Conservation (phyloP, 2,113 vertebrate genomes). For the Sclerurus mexicanus region DNA sequence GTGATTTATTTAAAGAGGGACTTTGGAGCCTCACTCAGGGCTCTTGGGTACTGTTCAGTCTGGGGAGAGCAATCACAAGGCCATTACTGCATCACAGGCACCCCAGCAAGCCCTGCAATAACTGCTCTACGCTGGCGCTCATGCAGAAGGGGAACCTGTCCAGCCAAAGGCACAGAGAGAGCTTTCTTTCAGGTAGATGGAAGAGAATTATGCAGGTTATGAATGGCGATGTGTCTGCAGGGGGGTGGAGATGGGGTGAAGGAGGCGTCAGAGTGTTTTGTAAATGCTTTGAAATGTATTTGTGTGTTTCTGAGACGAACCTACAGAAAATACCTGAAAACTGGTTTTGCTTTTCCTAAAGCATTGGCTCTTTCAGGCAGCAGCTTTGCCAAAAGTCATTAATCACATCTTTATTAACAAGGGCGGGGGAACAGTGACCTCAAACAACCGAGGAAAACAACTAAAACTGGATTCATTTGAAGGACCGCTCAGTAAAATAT, state of each 20-base stretch:
- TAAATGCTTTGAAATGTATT: slow-evolving; percentile 69
- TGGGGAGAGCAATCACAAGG: neutral
- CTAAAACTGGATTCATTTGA: slow-evolving; percentile 45
- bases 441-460: slow-evolving; percentile 72
- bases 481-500: neutral
- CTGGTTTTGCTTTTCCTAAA: slow-evolving; percentile 65
- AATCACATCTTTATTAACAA: slow-evolving; percentile 75
- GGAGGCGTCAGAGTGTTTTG: slow-evolving; percentile 31
- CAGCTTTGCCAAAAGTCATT: slow-evolving; percentile 73
- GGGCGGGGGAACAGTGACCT: slow-evolving; percentile 69
- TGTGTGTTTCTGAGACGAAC: slow-evolving; percentile 55
- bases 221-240: slow-evolving; percentile 33
- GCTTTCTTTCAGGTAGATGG: slow-evolving; percentile 47
- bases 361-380: slow-evolving; percentile 56
- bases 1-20: neutral
- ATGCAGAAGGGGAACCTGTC: neutral
- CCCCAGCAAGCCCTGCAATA: neutral
- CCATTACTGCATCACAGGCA: neutral
- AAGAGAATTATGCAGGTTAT: slow-evolving; percentile 12
- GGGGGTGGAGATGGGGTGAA: neutral
- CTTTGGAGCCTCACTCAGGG: neutral
- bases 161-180: slow-evolving; percentile 1
- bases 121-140: fast-evolving
- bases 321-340: slow-evolving; percentile 69
- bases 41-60: neutral